Evolutionary conservation across 2,888 invertebrate genomes (phyloP).

Genomic region (Drosophila demipolita): DNA sequence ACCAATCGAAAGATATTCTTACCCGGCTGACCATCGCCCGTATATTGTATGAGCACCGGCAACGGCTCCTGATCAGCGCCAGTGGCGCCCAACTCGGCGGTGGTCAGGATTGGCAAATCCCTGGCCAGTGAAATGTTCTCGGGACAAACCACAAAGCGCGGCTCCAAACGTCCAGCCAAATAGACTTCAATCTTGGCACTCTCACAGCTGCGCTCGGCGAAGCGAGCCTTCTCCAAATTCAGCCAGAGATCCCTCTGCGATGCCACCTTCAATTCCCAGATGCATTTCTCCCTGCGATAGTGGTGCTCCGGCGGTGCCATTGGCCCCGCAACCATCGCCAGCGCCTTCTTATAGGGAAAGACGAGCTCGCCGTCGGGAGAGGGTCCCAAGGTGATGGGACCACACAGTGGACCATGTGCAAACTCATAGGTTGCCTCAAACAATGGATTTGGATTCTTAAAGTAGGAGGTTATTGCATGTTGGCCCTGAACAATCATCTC

Average conservation of each 20-base stretch:
- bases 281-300: slow-evolving; percentile 88
- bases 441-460: slow-evolving; percentile 93
- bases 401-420: slow-evolving; percentile 95
- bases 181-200: slow-evolving; percentile 94
- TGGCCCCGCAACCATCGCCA: slow-evolving; percentile 86
- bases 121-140: slow-evolving; percentile 93
- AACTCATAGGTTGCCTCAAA: slow-evolving; percentile 96
- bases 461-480: slow-evolving; percentile 94
- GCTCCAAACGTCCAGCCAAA: slow-evolving; percentile 89
- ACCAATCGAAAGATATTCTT: slow-evolving; percentile 94
- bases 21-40: slow-evolving; percentile 91
- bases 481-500: slow-evolving; percentile 93
- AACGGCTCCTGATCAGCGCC: slow-evolving; percentile 87
- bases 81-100: slow-evolving; percentile 89
- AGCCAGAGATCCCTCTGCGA: slow-evolving; percentile 94
- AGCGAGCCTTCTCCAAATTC: slow-evolving; percentile 94
- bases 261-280: slow-evolving; percentile 93
- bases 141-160: slow-evolving; percentile 93
- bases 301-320: slow-evolving; percentile 83
- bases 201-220: slow-evolving; percentile 93
- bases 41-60: slow-evolving; percentile 90
- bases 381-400: slow-evolving; percentile 92
- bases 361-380: slow-evolving; percentile 94
- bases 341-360: slow-evolving; percentile 93
- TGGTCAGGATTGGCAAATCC: slow-evolving; percentile 92